Conservation (phyloP, 2,797 vertebrate species). For the Acanthopagrus latus region DNA sequence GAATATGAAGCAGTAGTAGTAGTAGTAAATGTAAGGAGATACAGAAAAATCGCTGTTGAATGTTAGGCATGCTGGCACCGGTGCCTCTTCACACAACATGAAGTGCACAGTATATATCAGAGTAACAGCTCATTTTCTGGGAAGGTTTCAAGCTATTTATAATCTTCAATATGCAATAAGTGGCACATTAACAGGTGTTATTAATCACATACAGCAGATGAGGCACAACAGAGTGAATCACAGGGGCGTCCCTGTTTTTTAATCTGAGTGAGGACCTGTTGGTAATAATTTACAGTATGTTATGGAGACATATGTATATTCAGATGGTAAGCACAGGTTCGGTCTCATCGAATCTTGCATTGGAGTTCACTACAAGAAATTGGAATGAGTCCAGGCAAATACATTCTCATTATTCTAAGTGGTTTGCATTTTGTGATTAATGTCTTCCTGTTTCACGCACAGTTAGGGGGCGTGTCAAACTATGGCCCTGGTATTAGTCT, state of each 20-base stretch:
- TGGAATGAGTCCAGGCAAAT: slow-evolving; percentile 5
- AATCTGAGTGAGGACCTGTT: not conserved
- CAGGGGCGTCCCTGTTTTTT: not conserved
- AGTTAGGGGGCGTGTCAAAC: not conserved
- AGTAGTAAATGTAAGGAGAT: not conserved
- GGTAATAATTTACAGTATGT: not conserved
- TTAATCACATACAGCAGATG: not conserved
- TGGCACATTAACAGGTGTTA: not conserved
- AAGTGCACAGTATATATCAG: not conserved
- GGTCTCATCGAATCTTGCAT: slow-evolving; percentile 31
- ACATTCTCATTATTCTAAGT: not conserved
- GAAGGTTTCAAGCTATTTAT: not conserved
- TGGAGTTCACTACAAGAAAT: not conserved
- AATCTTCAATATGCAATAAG: not conserved
- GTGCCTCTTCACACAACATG: not conserved
- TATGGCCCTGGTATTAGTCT: not conserved
- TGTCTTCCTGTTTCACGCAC: not conserved
- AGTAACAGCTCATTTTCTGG: not conserved
- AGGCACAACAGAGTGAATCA: not conserved
- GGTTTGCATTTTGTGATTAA: slow-evolving; percentile 14
- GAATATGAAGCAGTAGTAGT: not conserved
- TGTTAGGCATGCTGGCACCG: not conserved
- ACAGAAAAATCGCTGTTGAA: not conserved
- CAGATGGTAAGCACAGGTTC: not conserved
- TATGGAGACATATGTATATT: not conserved